Conservation (phyloP, 2,888 invertebrate genomes). For the Andrena hattorfiana region DNA sequence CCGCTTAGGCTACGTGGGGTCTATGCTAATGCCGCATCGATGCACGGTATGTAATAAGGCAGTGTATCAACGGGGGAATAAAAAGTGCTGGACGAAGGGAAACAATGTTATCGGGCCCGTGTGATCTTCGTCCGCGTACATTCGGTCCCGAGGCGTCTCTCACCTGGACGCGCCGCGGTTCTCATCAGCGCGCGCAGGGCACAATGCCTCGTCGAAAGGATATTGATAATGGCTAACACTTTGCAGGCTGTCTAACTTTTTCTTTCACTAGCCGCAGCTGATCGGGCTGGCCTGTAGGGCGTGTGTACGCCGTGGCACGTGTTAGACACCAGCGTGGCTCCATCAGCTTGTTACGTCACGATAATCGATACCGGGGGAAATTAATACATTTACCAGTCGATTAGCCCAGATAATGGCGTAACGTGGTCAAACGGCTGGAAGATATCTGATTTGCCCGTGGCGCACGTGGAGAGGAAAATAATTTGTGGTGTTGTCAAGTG, state of each 20-base stretch:
- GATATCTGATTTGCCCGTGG: not conserved
- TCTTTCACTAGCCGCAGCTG: not conserved
- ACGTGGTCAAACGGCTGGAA: constrained; percentile 7
- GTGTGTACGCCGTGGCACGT: not conserved
- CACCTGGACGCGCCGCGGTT: constrained; percentile 70
- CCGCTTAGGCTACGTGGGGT: constrained; percentile 41
- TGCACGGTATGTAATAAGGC: constrained; percentile 67
- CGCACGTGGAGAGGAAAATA: not conserved
- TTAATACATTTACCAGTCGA: constrained; percentile 24
- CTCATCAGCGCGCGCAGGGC: constrained; percentile 63
- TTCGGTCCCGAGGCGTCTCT: constrained; percentile 70
- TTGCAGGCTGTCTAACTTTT: constrained; percentile 31
- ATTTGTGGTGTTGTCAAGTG: not conserved
- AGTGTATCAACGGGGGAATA: constrained; percentile 57
- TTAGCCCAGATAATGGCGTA: not conserved
- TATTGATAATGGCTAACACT: constrained; percentile 52
- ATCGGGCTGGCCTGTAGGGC: constrained; percentile 5
- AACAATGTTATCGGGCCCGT: constrained; percentile 80
- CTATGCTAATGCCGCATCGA: constrained; percentile 65
- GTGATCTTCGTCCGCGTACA: constrained; percentile 71
- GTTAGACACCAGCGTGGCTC: constrained; percentile 20
- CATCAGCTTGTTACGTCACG: constrained; percentile 23
- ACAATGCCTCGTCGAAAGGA: constrained; percentile 41
- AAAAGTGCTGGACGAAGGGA: constrained; percentile 75
- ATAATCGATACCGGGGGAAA: constrained; percentile 23